Evolutionary conservation across 2,113 vertebrate genomes (phyloP), one percentile per base, ranked within the genome.

Genomic region (Saguinus imperator): DNA sequence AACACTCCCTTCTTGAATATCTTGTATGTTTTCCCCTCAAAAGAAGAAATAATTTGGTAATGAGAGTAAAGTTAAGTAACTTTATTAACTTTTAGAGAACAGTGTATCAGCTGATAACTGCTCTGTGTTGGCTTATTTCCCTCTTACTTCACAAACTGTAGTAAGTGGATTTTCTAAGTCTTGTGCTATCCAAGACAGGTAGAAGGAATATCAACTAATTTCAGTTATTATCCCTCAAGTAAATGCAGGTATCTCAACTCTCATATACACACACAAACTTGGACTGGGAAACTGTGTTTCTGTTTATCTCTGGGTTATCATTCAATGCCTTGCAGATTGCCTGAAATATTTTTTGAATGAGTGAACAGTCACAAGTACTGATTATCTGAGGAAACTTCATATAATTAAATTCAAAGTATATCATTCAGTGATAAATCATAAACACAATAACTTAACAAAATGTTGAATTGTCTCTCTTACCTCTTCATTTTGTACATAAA

Each of bases 391-490:
- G 55, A 32, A 80, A 64, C 43, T 20, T 73, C 40, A 52, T 45
- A 76, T 43, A 87, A 79, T 70, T 68, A 48, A 58, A 72, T 21
- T 68, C 35, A 40, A 82, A 81, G 66, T 64, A 7, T 17, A 82
- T 82, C 52, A 94, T 45, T 88, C 32, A 87, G 77, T 66, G 55
- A 75, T 64, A 87, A 80, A 75, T 64, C 80, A 80, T 52, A 93
- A 35, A 40, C 40, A 82, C 35, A 35, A 66, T 35, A 84, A 83
- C 8, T 82, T 35, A 87, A 21, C 27, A 52, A 45, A 72, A 87
- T 52, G 16, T 17, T 90, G 3, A 7, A 32, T 77, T 70, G 83
- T 55, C 37, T 66, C 21, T 75, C 14, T 35, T 58, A 37, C 12
- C 43, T 94, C 57, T 75, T 94, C 66, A 85, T 77, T 84, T 66